A percentile compares a stretch with the other conserved stretches of the same genome.
phyloP scores from a whole-genome alignment of 2,797 vertebrate species.

The Myotis myotis region DNA sequence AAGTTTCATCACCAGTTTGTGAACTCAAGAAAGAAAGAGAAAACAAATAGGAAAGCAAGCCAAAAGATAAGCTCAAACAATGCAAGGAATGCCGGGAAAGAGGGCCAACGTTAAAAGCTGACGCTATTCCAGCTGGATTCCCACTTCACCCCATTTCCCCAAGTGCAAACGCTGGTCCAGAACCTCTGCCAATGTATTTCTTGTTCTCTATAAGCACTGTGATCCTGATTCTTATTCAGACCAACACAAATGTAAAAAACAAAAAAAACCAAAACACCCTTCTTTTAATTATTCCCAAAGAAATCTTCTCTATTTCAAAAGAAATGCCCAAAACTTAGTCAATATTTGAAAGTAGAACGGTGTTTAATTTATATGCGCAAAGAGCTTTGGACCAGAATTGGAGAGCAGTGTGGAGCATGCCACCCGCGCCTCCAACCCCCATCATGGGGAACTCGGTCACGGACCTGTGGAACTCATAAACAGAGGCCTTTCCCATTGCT shows the following conservation, averaged over 20 bases:
- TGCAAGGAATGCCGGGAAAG: not conserved
- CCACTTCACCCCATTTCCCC: not conserved
- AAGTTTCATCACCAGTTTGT: not conserved
- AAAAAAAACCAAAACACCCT: not conserved
- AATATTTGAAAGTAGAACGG: not conserved
- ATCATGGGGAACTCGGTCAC: not conserved
- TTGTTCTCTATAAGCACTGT: not conserved
- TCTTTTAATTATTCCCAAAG: not conserved
- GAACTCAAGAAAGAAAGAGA: not conserved
- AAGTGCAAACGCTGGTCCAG: not conserved
- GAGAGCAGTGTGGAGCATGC: not conserved
- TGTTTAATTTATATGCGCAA: not conserved
- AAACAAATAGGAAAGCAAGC: not conserved
- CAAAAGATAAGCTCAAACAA: not conserved
- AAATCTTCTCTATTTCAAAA: not conserved
- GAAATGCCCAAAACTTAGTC: not conserved
- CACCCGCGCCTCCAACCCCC: no score
- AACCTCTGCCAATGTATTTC: not conserved
- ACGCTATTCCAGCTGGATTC: not conserved
- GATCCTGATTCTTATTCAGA: not conserved
- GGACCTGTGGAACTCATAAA: not conserved
- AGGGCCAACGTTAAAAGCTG: not conserved
- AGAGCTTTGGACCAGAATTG: not conserved
- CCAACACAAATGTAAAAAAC: not conserved
- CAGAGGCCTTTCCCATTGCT: not conserved